Evolutionary conservation across 2,113 vertebrate species (phyloP).

Genomic region (Aptenodytes patagonicus): DNA sequence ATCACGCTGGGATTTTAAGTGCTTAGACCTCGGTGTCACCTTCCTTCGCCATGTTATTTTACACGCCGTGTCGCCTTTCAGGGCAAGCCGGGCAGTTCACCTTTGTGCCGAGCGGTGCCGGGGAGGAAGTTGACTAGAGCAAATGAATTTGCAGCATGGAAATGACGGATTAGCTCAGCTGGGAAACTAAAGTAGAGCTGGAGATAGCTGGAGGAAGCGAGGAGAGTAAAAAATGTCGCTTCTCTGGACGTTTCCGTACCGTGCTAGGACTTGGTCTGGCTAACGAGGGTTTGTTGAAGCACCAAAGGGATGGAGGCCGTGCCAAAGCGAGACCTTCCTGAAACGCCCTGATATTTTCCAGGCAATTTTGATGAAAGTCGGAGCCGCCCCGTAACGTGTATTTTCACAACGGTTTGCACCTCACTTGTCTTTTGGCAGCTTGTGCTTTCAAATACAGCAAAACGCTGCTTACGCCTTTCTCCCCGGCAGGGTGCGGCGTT

Average conservation of each 20-base stretch:
- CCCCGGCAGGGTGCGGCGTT: rapidly evolving
- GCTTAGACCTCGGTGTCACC: not conserved
- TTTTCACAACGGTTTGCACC: not conserved
- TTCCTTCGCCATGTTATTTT: not conserved
- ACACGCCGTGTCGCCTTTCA: not conserved
- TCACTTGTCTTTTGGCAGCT: not conserved
- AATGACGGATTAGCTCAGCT: not conserved
- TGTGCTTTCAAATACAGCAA: not conserved
- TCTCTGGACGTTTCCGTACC: rapidly evolving
- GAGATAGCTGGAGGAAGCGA: not conserved
- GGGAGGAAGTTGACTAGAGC: not conserved
- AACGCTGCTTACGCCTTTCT: rapidly evolving
- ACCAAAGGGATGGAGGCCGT: not conserved
- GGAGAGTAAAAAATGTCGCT: not conserved
- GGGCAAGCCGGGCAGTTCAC: not conserved
- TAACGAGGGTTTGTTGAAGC: not conserved
- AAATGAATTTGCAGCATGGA: not conserved
- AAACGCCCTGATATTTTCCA: not conserved
- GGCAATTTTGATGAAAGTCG: not conserved
- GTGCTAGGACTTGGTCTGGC: not conserved
- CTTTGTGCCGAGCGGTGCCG: not conserved
- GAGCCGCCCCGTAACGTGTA: rapidly evolving
- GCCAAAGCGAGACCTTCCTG: not conserved
- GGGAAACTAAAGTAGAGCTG: not conserved
- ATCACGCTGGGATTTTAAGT: not conserved